phyloP scores from a whole-genome alignment of 1,140 invertebrate genomes.

The Macrotrachela quadricornifera region DNA sequence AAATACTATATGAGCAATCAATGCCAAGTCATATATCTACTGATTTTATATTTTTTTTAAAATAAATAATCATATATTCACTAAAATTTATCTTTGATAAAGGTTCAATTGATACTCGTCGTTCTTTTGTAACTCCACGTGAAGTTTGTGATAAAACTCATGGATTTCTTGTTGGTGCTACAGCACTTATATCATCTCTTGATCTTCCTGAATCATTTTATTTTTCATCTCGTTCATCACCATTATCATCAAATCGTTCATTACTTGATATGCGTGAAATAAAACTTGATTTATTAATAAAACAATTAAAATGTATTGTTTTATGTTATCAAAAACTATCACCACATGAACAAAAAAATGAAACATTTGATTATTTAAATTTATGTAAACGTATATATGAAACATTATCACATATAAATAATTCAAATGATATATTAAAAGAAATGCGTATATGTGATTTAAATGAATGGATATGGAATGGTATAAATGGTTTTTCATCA shows the following conservation, averaged over 20 bases:
- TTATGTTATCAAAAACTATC: constrained; percentile 1
- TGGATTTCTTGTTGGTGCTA: background rate
- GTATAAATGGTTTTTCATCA: background rate
- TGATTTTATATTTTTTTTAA: no score
- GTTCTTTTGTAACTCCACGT: background rate
- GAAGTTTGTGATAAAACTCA: background rate
- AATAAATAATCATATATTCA: no score
- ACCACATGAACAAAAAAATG: background rate
- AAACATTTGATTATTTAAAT: constrained; percentile 7
- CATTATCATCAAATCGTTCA: no score
- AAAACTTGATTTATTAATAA: constrained; percentile 1
- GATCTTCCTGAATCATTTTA: no score
- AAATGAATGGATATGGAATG: constrained; percentile 8
- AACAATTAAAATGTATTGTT: background rate
- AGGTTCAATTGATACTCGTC: background rate
- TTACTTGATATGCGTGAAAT: background rate
- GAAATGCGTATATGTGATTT: constrained; percentile 1
- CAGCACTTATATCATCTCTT: no score
- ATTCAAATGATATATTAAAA: background rate
- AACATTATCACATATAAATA: background rate
- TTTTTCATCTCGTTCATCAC: no score
- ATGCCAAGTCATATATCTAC: no score
- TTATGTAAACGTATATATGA: constrained; percentile 6
- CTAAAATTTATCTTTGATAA: no score
- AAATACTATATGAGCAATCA: no score